Evolutionary conservation across 2,888 invertebrate species (phyloP), one percentile per base, ranked within the genome.

Genomic region (Epsilonema sp.): DNA sequence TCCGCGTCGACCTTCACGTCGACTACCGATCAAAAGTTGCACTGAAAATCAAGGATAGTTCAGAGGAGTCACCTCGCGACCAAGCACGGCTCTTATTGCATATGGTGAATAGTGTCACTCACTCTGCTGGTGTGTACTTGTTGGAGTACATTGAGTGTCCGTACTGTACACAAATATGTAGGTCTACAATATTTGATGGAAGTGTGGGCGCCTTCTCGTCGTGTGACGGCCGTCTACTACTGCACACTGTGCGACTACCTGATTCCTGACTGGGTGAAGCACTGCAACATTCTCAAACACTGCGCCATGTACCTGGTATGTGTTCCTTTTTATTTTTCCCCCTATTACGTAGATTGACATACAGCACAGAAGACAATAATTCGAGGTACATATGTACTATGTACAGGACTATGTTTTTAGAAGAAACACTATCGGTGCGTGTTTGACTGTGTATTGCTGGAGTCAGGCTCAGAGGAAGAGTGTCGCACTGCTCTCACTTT

Each of bases 191-290:
- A 16, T 19, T 16, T 39, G 16, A 38, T 46, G 16, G 46, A 46
- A 25, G 25, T 46, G n/a, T 46, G 46, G 46, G 8, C 26, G 5
- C 46, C 46, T 13, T 25, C 41, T 16, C 46, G 46, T 3, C 46
- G 46, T n/a, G 41, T 26, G 3, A 42, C 19, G 13, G 42, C 46
- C 3, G 41, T 46, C n/a, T 46, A 41, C 24, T 46, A 46, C 25
- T 46, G 46, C 26, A 11, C 11, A 8, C 19, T 43, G 24, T 46
- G 46, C 26, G 26, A 39, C n/a, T 42, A 39, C 24, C 3, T 46
- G 25, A 26, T 39, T n/a, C 43, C 42, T 4, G 24, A 46, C 23
- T 24, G 24, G 4, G 11, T 11, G 4, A 26, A 13, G 5, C 46
- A 46, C 22, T 46, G 46, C 26, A 26, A 5, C 20, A 39, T 23